phyloP scores from a whole-genome alignment of 2,113 vertebrate species.

The Oreochromis niloticus region DNA sequence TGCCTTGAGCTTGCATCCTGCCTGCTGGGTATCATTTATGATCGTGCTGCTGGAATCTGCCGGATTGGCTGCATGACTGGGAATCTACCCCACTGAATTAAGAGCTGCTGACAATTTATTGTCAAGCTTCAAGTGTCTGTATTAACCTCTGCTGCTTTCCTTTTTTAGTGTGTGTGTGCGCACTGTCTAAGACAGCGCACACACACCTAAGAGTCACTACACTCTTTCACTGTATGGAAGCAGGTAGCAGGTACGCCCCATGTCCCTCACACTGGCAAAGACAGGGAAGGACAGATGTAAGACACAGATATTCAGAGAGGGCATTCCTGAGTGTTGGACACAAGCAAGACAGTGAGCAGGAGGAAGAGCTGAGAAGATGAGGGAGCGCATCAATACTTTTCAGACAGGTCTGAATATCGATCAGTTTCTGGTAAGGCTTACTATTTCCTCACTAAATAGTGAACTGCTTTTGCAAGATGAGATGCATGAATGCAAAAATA shows the following conservation, averaged over 20 bases:
- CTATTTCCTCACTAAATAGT: neutral
- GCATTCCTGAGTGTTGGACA: neutral
- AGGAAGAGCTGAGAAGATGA: constrained; percentile 52
- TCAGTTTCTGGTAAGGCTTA: constrained; percentile 71
- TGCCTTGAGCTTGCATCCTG: constrained; percentile 8
- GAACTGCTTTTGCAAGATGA: neutral
- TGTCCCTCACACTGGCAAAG: constrained; percentile 39
- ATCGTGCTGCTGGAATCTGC: constrained; percentile 40
- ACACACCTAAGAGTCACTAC: constrained; percentile 22
- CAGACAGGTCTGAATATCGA: constrained; percentile 73
- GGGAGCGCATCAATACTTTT: constrained; percentile 69
- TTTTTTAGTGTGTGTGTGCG: neutral
- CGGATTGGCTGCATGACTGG: constrained; percentile 14
- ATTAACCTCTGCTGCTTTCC: constrained; percentile 41
- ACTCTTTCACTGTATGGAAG: constrained; percentile 11
- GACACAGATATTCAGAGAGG: constrained; percentile 16
- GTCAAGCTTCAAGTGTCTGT: constrained; percentile 59
- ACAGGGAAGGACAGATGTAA: constrained; percentile 43
- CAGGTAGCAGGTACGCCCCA: constrained; percentile 57
- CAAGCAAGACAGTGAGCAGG: neutral
- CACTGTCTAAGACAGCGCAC: neutral
- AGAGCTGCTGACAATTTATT: constrained; percentile 72
- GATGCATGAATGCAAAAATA: neutral
- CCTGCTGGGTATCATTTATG: constrained; percentile 16
- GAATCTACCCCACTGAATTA: constrained; percentile 56